Evolutionary conservation across 2,797 vertebrate species (phyloP).

Genomic region (Hippoglossus hippoglossus): DNA sequence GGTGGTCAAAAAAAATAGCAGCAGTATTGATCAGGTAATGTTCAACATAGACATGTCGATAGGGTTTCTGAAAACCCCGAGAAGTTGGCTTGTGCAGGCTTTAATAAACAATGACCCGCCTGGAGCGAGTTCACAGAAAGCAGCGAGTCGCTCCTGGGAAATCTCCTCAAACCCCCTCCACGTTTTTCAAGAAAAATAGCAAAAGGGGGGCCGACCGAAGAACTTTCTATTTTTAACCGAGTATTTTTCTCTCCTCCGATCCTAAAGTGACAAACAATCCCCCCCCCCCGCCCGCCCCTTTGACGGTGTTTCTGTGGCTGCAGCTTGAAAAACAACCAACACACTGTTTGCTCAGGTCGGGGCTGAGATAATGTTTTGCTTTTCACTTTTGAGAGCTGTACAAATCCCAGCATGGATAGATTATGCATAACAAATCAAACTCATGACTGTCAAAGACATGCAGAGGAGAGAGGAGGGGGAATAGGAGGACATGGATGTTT

Average conservation of each 20-base stretch:
- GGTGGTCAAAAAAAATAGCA: slow-evolving; percentile 65
- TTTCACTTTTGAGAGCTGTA: slow-evolving; percentile 36
- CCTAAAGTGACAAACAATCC: slow-evolving; percentile 14
- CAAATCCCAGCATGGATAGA: slow-evolving; percentile 53
- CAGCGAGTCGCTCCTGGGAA: slow-evolving; percentile 68
- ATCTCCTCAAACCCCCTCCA: slow-evolving; percentile 47
- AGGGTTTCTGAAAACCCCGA: slow-evolving; percentile 67
- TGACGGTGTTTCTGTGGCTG: slow-evolving; percentile 2
- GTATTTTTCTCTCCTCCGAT: slow-evolving; percentile 14
- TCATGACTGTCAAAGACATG: slow-evolving; percentile 42
- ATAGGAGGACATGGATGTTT: slow-evolving; percentile 24
- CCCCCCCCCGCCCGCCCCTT: slow-evolving; percentile 9
- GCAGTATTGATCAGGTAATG: slow-evolving; percentile 79
- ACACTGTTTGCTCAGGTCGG: slow-evolving; percentile 18
- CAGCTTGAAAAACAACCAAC: slow-evolving; percentile 18
- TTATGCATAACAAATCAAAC: slow-evolving; percentile 53
- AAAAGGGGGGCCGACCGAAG: slow-evolving; percentile 8
- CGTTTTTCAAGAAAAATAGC: slow-evolving; percentile 42
- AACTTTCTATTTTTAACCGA: slow-evolving; percentile 44
- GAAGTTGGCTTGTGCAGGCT: slow-evolving; percentile 66
- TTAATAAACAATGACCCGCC: slow-evolving; percentile 77
- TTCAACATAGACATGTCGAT: slow-evolving; percentile 76
- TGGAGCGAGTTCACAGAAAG: slow-evolving; percentile 70
- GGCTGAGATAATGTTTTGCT: slow-evolving; percentile 36
- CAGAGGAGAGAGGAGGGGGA: slow-evolving; percentile 7